Base-by-base conservation (phyloP, 2,113 vertebrate species). In the Tragulus kanchil region DNA sequence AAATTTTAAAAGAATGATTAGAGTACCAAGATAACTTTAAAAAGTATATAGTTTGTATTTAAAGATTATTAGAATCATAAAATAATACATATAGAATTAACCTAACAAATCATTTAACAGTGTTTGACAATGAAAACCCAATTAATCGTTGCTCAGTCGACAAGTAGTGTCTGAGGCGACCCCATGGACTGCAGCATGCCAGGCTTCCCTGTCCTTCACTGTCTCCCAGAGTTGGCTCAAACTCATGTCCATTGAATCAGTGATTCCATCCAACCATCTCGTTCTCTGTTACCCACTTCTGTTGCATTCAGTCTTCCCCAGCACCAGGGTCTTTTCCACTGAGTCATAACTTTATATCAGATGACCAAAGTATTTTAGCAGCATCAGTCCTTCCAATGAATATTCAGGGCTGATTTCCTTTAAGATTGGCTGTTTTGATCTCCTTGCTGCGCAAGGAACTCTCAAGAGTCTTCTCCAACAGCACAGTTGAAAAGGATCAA, bases 21-120 rank as follows among this genome's bases (percentile, higher is more conserved):
- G 59, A 86, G 23, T 84, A 90, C 21, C 14, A 67, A 67, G n/a
- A 88, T 58, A 95, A 52, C n/a, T 71, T 97, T 93, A 23, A 90
- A 93, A 85, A n/a, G 36, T 36, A 36, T 36, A 36, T 36, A 36
- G 36, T 36, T 36, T 36, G 36, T 36, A 36, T 36, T 65, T 86
- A 77, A 88, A 95, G 86, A 50, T 84, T 62, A 52, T 93, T 89
- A 67, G 26, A 16, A 28, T 92, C 28, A 48, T 65, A 79, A 90
- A 96, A 79, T 89, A 79, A 77, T 71, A 21, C 17, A 77, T 1
- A 36, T n/a, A 61, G 3, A 54, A 10, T 83, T 16, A 59, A 65
- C 3, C 42, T 83, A 86, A 75, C 3, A 75, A 91, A 83, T 89
- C 19, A 81, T 69, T 36, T 73, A 56, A 61, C 6, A 26, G 31